A percentile compares a stretch with the other conserved stretches of the same genome.
phyloP scores from a whole-genome alignment of 2,113 vertebrate genomes.

The Grammomys surdaster region DNA sequence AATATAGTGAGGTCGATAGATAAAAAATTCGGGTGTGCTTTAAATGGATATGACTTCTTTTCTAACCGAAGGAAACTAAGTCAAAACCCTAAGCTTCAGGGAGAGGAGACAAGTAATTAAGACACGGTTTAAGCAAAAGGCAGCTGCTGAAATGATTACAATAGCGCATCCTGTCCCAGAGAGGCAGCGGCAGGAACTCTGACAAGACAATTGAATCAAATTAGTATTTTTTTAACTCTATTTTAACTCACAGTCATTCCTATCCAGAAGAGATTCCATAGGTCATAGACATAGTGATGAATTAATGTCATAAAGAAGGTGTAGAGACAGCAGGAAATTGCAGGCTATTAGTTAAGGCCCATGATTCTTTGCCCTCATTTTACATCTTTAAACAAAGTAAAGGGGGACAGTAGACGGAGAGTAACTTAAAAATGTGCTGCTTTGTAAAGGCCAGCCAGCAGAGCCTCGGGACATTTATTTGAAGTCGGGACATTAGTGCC shows the following conservation, averaged over 20 bases:
- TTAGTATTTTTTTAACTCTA: conserved; percentile 64
- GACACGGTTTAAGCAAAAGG: conserved; percentile 38
- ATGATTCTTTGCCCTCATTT: conserved; percentile 81
- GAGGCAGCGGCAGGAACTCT: conserved; percentile 60
- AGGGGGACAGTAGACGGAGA: conserved; percentile 68
- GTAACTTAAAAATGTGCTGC: conserved; percentile 73
- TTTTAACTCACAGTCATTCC: conserved; percentile 73
- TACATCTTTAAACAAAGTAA: conserved; percentile 80
- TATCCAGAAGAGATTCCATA: conserved; percentile 75
- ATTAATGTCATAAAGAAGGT: conserved; percentile 79
- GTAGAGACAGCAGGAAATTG: conserved; percentile 82
- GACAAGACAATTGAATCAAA: conserved; percentile 73
- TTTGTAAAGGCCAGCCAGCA: conserved; percentile 75
- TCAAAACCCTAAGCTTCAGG: conserved; percentile 60
- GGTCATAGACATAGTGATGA: conserved; percentile 76
- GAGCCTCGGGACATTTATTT: conserved; percentile 79
- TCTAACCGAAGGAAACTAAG: conserved; percentile 57
- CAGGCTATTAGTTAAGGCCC: conserved; percentile 73
- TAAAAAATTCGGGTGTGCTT: not conserved
- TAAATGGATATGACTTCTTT: conserved; percentile 38
- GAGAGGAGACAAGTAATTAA: conserved; percentile 64
- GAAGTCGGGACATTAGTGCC: conserved; percentile 79
- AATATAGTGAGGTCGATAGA: conserved; percentile 39
- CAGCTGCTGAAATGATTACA: conserved; percentile 53
- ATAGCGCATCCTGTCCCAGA: conserved; percentile 35